Percentiles rank a stretch among this genome's conserved stretches.
Conservation (phyloP, 2,113 vertebrate genomes). For the Coregonus clupeaformis region DNA sequence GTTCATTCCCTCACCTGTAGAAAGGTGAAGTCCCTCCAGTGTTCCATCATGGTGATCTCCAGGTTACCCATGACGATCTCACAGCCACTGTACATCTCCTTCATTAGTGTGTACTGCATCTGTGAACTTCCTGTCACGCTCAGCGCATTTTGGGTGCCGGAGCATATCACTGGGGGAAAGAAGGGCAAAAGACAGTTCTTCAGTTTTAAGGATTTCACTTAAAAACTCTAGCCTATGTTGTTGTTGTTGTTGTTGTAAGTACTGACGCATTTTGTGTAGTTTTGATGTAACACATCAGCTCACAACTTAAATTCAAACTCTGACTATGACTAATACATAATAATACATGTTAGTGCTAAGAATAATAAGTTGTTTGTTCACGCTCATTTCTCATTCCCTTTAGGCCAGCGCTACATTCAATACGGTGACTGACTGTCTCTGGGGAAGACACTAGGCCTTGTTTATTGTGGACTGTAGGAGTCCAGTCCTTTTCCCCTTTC, state of each 20-base stretch:
- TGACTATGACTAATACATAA: no score
- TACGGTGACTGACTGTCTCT: constrained; percentile 20
- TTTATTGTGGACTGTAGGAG: constrained; percentile 52
- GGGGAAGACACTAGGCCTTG: constrained; percentile 40
- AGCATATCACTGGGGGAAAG: constrained; percentile 69
- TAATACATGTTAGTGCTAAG: no score
- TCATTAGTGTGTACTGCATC: constrained; percentile 78
- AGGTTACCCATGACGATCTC: constrained; percentile 93
- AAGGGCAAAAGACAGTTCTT: background rate
- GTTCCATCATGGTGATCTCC: constrained; percentile 87
- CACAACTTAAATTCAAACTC: no score
- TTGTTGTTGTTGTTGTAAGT: no score
- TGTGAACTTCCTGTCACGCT: constrained; percentile 78
- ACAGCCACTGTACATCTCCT: constrained; percentile 82
- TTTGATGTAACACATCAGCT: no score
- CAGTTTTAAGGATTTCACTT: background rate
- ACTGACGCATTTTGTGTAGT: no score
- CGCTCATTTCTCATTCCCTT: background rate
- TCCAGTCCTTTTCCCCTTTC: constrained; percentile 41
- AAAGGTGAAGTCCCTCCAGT: constrained; percentile 84
- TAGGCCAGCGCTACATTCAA: constrained; percentile 28
- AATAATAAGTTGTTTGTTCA: no score
- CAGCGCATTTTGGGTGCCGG: constrained; percentile 84
- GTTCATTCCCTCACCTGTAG: constrained; percentile 74
- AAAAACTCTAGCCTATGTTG: no score